Base-by-base conservation (phyloP, 2,888 invertebrate species). In the Calephelis perditalis region DNA sequence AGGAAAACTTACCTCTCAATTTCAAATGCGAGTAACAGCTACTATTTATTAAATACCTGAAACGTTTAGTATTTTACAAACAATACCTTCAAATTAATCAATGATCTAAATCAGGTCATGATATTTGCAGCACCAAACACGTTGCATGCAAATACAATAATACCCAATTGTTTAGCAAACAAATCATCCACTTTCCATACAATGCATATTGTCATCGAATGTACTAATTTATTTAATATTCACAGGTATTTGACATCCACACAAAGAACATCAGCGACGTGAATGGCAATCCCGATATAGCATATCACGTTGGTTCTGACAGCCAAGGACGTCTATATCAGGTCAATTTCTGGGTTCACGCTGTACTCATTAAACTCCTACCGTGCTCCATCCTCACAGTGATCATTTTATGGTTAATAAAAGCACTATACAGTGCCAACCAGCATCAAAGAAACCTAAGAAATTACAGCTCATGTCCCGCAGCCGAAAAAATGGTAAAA, bases 281-380 rank as follows among this genome's bases (percentile, higher is more conserved):
- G 65, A 79, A 86, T 57, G 86, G 83, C 2, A 77, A 79, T 49
- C 77, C 80, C 4, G 78, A 74, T 65, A 79, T 81, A 10, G 84
- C 79, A 0, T 91, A 90, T 67, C 85, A 87, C 70, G 90, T 79
- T 70, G 91, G 92, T 61, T 92, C 93, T 0, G 89, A 92, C 61
- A 90, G 92, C 69, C 84, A 91, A 65, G 92, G 92, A 6, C 91
- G 92, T 0, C 76, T 94, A 2, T 95, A 94, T 73, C 91, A 92
- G 70, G 84, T 94, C 11, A 96, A 96, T 81, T 95, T 96, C 81
- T 96, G 95, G 96, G 92, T 96, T 10, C 95, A 96, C 73, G 94
- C 94, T 0, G 95, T 96, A 2, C 87, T 96, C 40, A 94, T 96
- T 64, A 97, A 97, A 78, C 86, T 97, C 6, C 79, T 96, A 0